Evolutionary conservation across 2,113 vertebrate species (phyloP), one percentile per base, ranked within the genome.

Genomic region (Monopterus albus): DNA sequence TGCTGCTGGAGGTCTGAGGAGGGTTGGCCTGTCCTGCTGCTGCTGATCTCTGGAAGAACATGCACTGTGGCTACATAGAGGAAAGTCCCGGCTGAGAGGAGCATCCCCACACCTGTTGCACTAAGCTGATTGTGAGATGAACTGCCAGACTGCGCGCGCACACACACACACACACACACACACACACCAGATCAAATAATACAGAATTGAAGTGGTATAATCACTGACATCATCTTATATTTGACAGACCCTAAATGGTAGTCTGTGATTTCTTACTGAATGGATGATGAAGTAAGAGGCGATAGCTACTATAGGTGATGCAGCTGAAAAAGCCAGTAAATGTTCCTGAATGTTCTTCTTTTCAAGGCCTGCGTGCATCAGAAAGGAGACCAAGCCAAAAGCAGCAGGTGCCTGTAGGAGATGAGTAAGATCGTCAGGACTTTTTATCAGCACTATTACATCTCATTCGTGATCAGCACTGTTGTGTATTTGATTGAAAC

Each of bases 321-420:
- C 92, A 25, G 92, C 82, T 2, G 94, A 94, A 64, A 95, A 95
- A 15, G 88, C 90, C 76, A 94, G 68, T 17, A 95, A 79, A 72
- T 94, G 92, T 60, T 87, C 93, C 78, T 94, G 92, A 38, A 94
- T 92, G 65, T 90, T 84, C 23, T 84, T 92, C 72, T 81, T 92
- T 53, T 94, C 91, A 7, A 94, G 78, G 36, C 93, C 93, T 6
- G 89, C 78, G 1, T 94, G 93, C 92, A 95, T 83, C 63, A 94
- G 88, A 55, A 93, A 94, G 13, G 94, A 92, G 52, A 95, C 94
- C 66, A 95, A 75, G 9, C 92, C 94, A 26, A 95, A 95, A 4
- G 94, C 92, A 0, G 94, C 92, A 11, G 93, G 94, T 6, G 92
- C 94, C 93, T 95, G n/a, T n/a, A 20, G 18, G 12, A 68, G 11